Evolutionary conservation across 2,888 invertebrate species (phyloP).

Genomic region (Cremastobaeus sp.): DNA sequence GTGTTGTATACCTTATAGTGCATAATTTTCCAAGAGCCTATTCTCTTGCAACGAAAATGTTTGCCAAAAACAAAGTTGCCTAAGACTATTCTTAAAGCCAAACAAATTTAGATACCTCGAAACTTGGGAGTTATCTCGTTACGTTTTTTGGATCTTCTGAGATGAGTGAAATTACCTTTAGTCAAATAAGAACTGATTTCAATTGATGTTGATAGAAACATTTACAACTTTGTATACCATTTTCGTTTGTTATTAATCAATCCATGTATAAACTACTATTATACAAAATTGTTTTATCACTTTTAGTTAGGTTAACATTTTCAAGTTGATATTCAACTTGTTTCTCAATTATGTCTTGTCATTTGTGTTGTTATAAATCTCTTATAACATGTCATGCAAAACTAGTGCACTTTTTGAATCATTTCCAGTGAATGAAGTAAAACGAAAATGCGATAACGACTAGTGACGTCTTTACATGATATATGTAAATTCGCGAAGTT

Average conservation of each 20-base stretch:
- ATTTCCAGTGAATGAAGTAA: conserved; percentile 20
- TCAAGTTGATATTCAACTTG: no score
- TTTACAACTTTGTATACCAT: no score
- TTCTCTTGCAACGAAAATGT: conserved; percentile 79
- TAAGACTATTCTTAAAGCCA: conserved; percentile 62
- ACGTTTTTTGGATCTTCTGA: no score
- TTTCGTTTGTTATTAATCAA: no score
- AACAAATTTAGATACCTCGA: conserved; percentile 4
- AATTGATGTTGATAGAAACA: no score
- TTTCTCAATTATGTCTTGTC: background rate
- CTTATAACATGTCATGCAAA: conserved; percentile 14
- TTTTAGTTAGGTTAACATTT: no score
- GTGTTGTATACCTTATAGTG: conserved; percentile 89
- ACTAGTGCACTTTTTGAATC: conserved; percentile 20
- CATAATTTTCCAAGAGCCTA: conserved; percentile 85
- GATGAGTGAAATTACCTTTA: no score
- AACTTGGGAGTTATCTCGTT: no score
- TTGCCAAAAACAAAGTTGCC: conserved; percentile 70
- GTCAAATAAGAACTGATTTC: no score
- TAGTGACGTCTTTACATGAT: conserved; percentile 32
- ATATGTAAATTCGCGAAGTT: conserved; percentile 44
- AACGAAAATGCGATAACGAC: conserved; percentile 26
- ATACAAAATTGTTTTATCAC: no score
- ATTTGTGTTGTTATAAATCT: conserved; percentile 17
- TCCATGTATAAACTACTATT: no score